These are phyloP conservation scores for Drosophila nigromelanica DNA, from an alignment of 1,140 invertebrate genomes.

Conservation along the genomic window DNA sequence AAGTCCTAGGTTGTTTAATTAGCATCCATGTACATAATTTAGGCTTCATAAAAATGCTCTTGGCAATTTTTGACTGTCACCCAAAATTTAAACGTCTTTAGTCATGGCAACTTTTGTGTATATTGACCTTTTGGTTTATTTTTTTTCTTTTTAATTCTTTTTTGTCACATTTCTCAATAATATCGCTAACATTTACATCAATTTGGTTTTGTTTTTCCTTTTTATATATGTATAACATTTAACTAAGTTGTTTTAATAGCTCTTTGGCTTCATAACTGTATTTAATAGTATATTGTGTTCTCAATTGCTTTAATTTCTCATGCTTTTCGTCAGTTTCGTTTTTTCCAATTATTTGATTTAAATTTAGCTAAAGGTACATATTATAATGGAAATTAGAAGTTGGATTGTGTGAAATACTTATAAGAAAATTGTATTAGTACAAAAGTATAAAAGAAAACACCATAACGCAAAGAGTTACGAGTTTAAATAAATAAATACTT, in stretches of 20 bases:
- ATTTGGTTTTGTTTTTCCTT: constrained; percentile 45
- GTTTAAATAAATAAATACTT: constrained; percentile 23
- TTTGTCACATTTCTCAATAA: constrained; percentile 80
- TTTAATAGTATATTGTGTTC: constrained; percentile 55
- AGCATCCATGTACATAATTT: constrained; percentile 4
- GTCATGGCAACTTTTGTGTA: constrained; percentile 63
- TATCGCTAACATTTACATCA: constrained; percentile 83
- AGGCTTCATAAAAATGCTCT: constrained; percentile 1
- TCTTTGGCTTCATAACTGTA: constrained; percentile 63
- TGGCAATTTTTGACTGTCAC: neutral
- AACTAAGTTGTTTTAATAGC: constrained; percentile 80
- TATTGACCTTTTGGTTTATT: constrained; percentile 65
- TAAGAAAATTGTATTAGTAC: constrained; percentile 56
- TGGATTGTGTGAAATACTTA: constrained; percentile 24
- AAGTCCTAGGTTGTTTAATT: constrained; percentile 52
- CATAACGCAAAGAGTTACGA: constrained; percentile 44
- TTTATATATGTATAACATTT: constrained; percentile 81
- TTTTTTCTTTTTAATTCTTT: constrained; percentile 45
- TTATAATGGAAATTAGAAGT: constrained; percentile 50
- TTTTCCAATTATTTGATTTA: constrained; percentile 55
- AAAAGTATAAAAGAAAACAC: constrained; percentile 76
- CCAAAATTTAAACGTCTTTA: constrained; percentile 38
- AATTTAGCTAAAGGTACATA: constrained; percentile 64
- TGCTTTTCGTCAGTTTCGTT: constrained; percentile 48
- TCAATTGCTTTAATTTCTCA: constrained; percentile 57